Base-by-base conservation (phyloP, 2,113 vertebrate species). In the Trichomycterus rosablanca region DNA sequence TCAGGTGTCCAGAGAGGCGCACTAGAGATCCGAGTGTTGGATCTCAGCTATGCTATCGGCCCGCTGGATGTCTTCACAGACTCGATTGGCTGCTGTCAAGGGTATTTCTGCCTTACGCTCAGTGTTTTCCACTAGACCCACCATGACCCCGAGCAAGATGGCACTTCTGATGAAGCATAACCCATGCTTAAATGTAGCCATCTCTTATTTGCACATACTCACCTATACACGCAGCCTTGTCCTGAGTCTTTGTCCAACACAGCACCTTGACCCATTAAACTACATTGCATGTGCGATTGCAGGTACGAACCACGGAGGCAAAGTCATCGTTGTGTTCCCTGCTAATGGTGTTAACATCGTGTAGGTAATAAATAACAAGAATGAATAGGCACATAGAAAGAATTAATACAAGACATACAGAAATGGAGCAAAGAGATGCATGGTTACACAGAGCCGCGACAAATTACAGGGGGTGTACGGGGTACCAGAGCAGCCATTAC, bases 341-440 rank as follows among this genome's bases (percentile, higher is more conserved):
- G 39, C 74, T 86, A 91, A 91, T 89, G 89, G 91, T 84, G 85
- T 89, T 95, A 93, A 95, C 93, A 96, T 92, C 89, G 91, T 88
- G 87, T 80, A 68, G 88, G 84, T 87, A 90, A 95, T 95, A 94
- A 93, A 96, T 96, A 95, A 89, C 78, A 67, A 78, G 79, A 84
- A 87, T 80, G 83, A 84, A 88, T 84, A 86, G 85, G 89, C 75
- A 81, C 86, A 90, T 81, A 78, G 66, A 86, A 92, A 86, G 85
- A 87, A 87, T 83, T 81, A 86, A 89, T 87, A 83, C 83, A 85
- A 87, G 73, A 73, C 76, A 76, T 85, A 83, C 71, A 77, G 80
- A 89, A 87, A 81, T 89, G 78, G 87, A 88, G 82, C 87, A 92
- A 84, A 84, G 90, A 96, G 92, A 96, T 92, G 88, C 88, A 92